Conservation (phyloP, 2,888 invertebrate genomes). For the Euproctis similis region DNA sequence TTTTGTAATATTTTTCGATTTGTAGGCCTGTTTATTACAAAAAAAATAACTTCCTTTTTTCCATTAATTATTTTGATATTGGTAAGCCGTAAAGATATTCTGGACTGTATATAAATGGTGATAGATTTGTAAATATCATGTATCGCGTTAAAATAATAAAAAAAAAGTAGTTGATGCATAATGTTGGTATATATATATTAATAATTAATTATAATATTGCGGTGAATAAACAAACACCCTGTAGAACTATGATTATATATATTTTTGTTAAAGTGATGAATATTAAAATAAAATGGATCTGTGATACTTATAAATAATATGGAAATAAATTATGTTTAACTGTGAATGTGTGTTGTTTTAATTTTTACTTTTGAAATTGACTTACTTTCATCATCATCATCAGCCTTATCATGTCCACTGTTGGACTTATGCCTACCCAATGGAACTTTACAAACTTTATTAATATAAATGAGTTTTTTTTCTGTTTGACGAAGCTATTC, state of each 20-base stretch:
- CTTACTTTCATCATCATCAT: neutral
- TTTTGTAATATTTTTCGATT: no score
- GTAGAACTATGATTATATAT: constrained; percentile 70
- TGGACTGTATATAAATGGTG: constrained; percentile 57
- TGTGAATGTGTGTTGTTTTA: constrained; percentile 46
- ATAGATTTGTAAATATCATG: constrained; percentile 59
- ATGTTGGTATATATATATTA: constrained; percentile 54
- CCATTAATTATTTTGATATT: no score
- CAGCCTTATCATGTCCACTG: no score
- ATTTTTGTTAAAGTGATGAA: constrained; percentile 75
- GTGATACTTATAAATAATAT: constrained; percentile 74
- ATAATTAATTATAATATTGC: no score
- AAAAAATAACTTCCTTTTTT: no score
- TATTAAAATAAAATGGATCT: constrained; percentile 75
- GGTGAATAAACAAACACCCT: no score
- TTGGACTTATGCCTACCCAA: no score
- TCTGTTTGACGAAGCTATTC: no score
- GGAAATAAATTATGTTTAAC: constrained; percentile 76
- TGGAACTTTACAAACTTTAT: neutral
- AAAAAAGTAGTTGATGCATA: constrained; percentile 37
- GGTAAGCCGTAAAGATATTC: no score
- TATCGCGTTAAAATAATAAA: constrained; percentile 37
- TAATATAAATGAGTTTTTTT: no score
- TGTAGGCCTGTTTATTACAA: no score
- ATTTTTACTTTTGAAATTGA: constrained; percentile 16